These are phyloP conservation scores for Drosophila eugracilis DNA, from an alignment of 1,140 invertebrate species.

Conservation along the genomic window DNA sequence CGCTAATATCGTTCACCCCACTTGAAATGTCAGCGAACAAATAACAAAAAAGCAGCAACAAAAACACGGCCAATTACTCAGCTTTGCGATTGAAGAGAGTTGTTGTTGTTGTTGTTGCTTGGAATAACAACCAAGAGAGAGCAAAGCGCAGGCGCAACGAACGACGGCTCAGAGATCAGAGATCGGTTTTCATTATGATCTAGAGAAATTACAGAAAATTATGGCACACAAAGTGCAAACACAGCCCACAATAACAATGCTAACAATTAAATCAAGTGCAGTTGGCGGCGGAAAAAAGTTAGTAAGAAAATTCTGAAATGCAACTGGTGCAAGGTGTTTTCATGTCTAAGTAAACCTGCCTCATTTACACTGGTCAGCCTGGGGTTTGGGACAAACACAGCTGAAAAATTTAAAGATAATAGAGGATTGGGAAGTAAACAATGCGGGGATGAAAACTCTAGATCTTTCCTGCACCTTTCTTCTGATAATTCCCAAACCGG, in stretches of 20 bases:
- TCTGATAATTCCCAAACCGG: conserved; percentile 15
- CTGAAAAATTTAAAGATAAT: conserved; percentile 11
- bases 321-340: conserved; percentile 78
- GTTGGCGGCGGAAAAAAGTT: conserved; percentile 43
- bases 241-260: conserved; percentile 26
- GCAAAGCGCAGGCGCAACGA: conserved; percentile 46
- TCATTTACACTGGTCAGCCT: conserved; percentile 43
- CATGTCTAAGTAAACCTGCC: conserved; percentile 28
- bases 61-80: conserved; percentile 44
- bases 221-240: conserved; percentile 14
- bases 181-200: conserved; percentile 21
- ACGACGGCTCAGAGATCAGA: conserved; percentile 27
- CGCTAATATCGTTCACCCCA: conserved; percentile 82
- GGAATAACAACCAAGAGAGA: conserved; percentile 4
- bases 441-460: conserved; percentile 27
- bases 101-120: too few relatives aligned
- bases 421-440: not conserved
- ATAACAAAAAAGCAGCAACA: conserved; percentile 32
- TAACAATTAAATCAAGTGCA: conserved; percentile 32
- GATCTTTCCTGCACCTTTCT: conserved; percentile 4
- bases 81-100: conserved; percentile 14
- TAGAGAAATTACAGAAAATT: conserved; percentile 21
- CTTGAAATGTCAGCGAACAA: conserved; percentile 77
- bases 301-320: conserved; percentile 34
- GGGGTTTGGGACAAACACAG: conserved; percentile 24